Evolutionary conservation across 2,113 vertebrate species (phyloP).

Genomic region (Astatotilapia flaviijosephi): DNA sequence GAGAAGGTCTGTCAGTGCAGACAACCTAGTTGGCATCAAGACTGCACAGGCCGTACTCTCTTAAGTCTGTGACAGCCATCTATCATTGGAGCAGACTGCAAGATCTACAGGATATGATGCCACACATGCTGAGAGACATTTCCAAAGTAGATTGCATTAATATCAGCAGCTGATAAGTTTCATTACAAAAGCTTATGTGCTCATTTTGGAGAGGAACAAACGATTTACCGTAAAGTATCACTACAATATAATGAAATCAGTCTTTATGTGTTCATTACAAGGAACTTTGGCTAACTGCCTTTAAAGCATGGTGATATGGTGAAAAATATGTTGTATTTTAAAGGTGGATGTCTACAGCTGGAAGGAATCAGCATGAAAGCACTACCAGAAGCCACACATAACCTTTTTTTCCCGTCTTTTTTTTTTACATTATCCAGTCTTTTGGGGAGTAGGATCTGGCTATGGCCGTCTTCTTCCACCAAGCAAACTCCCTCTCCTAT

Average conservation of each 20-base stretch:
- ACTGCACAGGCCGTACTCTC: slow-evolving; percentile 90
- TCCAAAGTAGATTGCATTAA: not conserved
- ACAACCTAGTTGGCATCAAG: slow-evolving; percentile 88
- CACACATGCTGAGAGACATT: not conserved
- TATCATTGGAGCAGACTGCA: not conserved
- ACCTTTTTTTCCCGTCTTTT: not conserved
- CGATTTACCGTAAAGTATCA: slow-evolving; percentile 9
- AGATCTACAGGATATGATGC: not conserved
- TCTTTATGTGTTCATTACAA: slow-evolving; percentile 26
- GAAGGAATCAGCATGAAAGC: slow-evolving; percentile 21
- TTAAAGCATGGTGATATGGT: slow-evolving; percentile 27
- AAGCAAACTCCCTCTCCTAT: not conserved
- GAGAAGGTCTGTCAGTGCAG: slow-evolving; percentile 88
- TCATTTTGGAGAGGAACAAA: not conserved
- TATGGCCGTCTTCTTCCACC: not conserved
- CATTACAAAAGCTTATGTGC: not conserved
- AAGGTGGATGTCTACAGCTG: not conserved
- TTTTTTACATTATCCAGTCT: not conserved
- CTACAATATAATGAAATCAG: not conserved
- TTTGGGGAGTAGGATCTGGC: not conserved
- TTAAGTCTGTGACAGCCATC: slow-evolving; percentile 46
- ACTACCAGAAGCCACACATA: slow-evolving; percentile 1
- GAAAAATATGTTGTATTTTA: not conserved
- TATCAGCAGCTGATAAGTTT: not conserved
- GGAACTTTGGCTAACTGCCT: slow-evolving; percentile 11